These are phyloP conservation scores for Chymomyza caudatula DNA, from an alignment of 2,888 invertebrate species.

Conservation along the genomic window DNA sequence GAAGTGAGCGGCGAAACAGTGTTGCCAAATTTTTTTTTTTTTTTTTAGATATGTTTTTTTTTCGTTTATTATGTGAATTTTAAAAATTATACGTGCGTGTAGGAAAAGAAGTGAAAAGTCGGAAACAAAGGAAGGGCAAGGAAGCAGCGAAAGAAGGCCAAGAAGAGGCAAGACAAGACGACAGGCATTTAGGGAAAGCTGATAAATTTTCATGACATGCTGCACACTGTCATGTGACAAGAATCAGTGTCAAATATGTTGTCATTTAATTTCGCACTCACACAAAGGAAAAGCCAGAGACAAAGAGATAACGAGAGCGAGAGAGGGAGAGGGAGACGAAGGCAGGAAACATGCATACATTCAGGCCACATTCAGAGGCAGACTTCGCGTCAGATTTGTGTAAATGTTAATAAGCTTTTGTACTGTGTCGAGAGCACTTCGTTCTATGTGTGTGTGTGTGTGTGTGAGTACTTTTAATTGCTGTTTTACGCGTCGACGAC, in stretches of 20 bases:
- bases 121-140: neutral
- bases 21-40: slow-evolving; percentile 17
- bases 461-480: slow-evolving; percentile 53
- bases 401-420: slow-evolving; percentile 66
- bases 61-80: slow-evolving; percentile 14
- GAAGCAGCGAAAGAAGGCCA: neutral
- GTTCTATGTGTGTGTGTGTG: neutral
- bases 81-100: slow-evolving; percentile 54
- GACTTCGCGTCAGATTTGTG: slow-evolving; percentile 55
- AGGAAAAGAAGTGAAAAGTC: neutral
- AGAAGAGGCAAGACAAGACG: neutral
- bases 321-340: slow-evolving; percentile 5
- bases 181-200: slow-evolving; percentile 57
- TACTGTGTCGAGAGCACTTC: slow-evolving; percentile 24
- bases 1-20: slow-evolving; percentile 26
- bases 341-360: neutral
- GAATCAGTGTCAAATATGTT: slow-evolving; percentile 73
- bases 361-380: slow-evolving; percentile 2
- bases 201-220: slow-evolving; percentile 68
- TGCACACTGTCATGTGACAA: slow-evolving; percentile 63
- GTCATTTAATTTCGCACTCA: slow-evolving; percentile 70
- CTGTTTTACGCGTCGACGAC: slow-evolving; percentile 45
- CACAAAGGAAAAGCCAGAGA: too few relatives aligned
- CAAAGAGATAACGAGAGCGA: slow-evolving; percentile 13
- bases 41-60: slow-evolving; percentile 7